Evolutionary conservation across 2,888 invertebrate species (phyloP).

Genomic region (Brenthis hecate): DNA sequence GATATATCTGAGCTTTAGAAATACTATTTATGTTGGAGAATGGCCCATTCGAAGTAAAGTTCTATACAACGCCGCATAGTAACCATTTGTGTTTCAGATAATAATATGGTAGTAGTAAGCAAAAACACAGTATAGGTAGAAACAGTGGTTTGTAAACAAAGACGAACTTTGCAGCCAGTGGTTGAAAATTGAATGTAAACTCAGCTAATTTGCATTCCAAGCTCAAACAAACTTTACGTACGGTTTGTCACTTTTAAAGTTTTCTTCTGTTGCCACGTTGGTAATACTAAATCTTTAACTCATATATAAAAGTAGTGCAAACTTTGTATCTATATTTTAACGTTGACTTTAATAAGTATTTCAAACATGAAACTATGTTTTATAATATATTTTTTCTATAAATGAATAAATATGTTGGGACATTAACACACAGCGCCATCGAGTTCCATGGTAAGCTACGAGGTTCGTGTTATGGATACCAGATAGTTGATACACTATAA

Average conservation of each 20-base stretch:
- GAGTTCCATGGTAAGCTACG: no score
- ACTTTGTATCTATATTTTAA: no score
- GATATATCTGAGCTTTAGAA: slow-evolving; percentile 32
- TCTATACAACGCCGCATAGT: neutral
- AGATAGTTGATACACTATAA: no score
- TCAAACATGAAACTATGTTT: no score
- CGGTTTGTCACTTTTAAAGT: slow-evolving; percentile 36
- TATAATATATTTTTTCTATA: no score
- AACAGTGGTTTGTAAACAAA: slow-evolving; percentile 50
- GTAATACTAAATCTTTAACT: no score
- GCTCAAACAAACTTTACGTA: slow-evolving; percentile 33
- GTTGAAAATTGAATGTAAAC: slow-evolving; percentile 64
- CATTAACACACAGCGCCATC: no score
- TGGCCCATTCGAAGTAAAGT: slow-evolving; percentile 5
- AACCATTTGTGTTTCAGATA: slow-evolving; percentile 22
- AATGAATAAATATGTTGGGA: no score
- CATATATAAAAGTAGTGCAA: no score
- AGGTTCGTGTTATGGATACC: no score
- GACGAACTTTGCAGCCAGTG: slow-evolving; percentile 51
- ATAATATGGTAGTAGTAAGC: slow-evolving; percentile 5
- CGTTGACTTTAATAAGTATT: no score
- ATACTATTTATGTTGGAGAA: slow-evolving; percentile 32
- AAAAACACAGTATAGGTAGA: slow-evolving; percentile 21
- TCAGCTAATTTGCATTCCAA: slow-evolving; percentile 57
- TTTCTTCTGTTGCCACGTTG: slow-evolving; percentile 20